Conservation (phyloP, 2,797 vertebrate species). For the Artibeus lituratus region DNA sequence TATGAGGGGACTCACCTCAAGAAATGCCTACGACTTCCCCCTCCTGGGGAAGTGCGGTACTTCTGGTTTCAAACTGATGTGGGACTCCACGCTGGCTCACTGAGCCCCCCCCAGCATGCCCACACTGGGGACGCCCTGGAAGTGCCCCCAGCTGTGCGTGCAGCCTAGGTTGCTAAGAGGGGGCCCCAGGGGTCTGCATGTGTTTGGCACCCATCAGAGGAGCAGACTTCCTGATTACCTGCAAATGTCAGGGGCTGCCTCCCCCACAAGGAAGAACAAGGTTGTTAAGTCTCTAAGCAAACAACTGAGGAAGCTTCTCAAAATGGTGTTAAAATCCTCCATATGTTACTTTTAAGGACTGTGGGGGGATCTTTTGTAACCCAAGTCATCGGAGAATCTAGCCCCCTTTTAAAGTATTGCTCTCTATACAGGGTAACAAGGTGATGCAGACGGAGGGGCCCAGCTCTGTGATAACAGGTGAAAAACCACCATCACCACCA, state of each 20-base stretch:
- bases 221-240: background rate
- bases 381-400: background rate
- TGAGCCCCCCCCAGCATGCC: background rate
- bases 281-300: background rate
- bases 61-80: background rate
- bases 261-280: background rate
- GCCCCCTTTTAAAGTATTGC: background rate
- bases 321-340: background rate
- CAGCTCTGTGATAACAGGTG: background rate
- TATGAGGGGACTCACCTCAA: background rate
- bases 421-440: background rate
- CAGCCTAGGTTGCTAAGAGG: background rate
- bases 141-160: background rate
- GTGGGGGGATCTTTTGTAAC: background rate
- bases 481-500: background rate
- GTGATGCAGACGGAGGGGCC: background rate
- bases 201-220: no score
- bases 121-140: background rate
- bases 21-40: background rate
- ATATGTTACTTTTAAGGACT: background rate
- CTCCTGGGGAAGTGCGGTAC: background rate
- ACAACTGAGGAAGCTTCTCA: background rate
- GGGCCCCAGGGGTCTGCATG: background rate
- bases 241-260: background rate
- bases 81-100: background rate